Conservation (phyloP, 2,888 invertebrate species). For the Agrilus cyanescens region DNA sequence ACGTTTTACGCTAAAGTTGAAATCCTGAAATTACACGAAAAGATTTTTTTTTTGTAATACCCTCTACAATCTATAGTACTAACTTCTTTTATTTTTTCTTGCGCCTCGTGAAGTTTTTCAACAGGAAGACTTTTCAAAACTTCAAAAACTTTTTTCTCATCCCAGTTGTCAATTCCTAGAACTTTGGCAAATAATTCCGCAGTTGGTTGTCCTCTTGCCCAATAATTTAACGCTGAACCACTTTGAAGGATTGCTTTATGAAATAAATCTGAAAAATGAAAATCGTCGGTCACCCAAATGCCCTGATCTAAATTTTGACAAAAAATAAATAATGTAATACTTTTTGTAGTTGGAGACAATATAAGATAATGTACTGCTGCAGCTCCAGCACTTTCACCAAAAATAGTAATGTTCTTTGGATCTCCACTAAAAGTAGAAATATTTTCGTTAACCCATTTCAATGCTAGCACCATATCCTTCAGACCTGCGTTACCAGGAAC, state of each 20-base stretch:
- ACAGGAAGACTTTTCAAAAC: constrained; percentile 4
- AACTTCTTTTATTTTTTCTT: constrained; percentile 5
- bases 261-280: constrained; percentile 19
- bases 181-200: constrained; percentile 5
- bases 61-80: too few relatives aligned
- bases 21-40: neutral
- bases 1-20: neutral
- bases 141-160: constrained; percentile 5
- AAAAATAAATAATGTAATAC: too few relatives aligned
- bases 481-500: constrained; percentile 7
- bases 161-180: constrained; percentile 1
- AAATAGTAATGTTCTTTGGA: constrained; percentile 6
- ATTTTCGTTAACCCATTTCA: constrained; percentile 5
- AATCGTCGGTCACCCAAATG: too few relatives aligned
- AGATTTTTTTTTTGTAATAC: too few relatives aligned
- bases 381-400: constrained; percentile 7
- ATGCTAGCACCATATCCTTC: constrained; percentile 6
- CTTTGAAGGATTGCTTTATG: constrained; percentile 25
- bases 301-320: too few relatives aligned
- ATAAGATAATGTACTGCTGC: constrained; percentile 3
- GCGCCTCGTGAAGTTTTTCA: constrained; percentile 1
- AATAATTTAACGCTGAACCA: constrained; percentile 19
- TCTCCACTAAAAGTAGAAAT: constrained; percentile 3
- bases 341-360: neutral
- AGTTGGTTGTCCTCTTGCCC: constrained; percentile 13